phyloP scores from a whole-genome alignment of 2,113 vertebrate genomes.

The Austrofundulus limnaeus region DNA sequence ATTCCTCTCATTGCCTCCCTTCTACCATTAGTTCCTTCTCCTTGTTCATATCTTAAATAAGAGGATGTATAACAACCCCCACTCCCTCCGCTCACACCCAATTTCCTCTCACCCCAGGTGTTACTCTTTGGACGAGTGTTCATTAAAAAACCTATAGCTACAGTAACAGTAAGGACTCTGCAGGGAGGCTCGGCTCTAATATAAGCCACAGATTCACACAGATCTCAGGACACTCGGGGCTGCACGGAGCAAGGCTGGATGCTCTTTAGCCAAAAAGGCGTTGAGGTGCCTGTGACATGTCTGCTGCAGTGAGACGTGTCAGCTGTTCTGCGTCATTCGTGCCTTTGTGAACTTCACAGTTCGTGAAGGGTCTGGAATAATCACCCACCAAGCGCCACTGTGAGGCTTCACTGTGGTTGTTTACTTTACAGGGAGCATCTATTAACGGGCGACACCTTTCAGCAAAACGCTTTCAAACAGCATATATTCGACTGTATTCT shows the following conservation, averaged over 20 bases:
- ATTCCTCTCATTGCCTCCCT: conserved; percentile 12
- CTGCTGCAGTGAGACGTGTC: conserved; percentile 16
- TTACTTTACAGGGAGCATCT: conserved; percentile 29
- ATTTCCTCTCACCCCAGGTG: conserved; percentile 62
- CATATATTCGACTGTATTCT: background rate
- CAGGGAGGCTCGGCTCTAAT: conserved; percentile 52
- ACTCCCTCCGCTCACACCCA: conserved; percentile 33
- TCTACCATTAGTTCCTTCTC: conserved; percentile 32
- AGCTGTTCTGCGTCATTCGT: conserved; percentile 43
- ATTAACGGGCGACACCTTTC: conserved; percentile 29
- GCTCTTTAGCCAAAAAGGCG: conserved; percentile 18
- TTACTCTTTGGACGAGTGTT: conserved; percentile 56
- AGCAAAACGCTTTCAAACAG: conserved; percentile 14
- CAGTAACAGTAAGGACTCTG: conserved; percentile 56
- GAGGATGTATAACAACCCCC: conserved; percentile 36
- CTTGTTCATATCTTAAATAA: conserved; percentile 55
- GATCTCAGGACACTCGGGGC: conserved; percentile 36
- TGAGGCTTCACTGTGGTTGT: conserved; percentile 49
- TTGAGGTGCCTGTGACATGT: conserved; percentile 36
- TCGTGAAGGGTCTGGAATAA: conserved; percentile 38
- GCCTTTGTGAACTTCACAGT: conserved; percentile 51
- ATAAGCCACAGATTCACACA: conserved; percentile 32
- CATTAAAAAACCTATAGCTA: conserved; percentile 67
- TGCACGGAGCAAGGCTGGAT: background rate
- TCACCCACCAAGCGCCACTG: conserved; percentile 45